phyloP scores from a whole-genome alignment of 2,797 vertebrate species.

The Halcyon badia region DNA sequence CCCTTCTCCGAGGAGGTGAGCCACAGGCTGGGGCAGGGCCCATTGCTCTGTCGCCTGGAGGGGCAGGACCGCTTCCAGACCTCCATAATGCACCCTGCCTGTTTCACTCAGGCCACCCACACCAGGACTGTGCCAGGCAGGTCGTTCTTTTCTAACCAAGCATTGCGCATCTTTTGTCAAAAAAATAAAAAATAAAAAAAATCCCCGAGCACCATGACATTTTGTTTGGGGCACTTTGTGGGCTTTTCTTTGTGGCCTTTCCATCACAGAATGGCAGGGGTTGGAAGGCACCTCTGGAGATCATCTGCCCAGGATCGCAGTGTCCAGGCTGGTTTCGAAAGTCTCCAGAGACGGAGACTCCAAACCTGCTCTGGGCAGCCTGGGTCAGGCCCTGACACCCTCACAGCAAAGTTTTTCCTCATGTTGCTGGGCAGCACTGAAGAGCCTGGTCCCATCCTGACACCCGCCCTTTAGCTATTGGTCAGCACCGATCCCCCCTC shows the following conservation, averaged over 20 bases:
- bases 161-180: rapidly evolving
- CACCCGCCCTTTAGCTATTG: background rate
- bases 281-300: background rate
- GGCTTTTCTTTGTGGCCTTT: background rate
- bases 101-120: rapidly evolving
- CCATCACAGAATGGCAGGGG: background rate
- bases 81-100: rapidly evolving
- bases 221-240: rapidly evolving
- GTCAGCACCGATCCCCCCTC: background rate
- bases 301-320: background rate
- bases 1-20: background rate
- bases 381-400: background rate
- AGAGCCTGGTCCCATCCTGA: background rate
- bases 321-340: background rate
- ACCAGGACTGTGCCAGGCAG: background rate
- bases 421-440: background rate
- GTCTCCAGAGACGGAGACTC: background rate
- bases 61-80: rapidly evolving
- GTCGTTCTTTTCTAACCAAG: rapidly evolving
- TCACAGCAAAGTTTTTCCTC: background rate
- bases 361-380: background rate
- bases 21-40: rapidly evolving
- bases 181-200: background rate
- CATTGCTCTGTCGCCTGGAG: rapidly evolving
- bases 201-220: rapidly evolving